Percentiles rank a stretch among this genome's conserved stretches.
Evolutionary conservation across 2,888 invertebrate genomes (phyloP).

Genomic region (Rhyacophila evoluta): DNA sequence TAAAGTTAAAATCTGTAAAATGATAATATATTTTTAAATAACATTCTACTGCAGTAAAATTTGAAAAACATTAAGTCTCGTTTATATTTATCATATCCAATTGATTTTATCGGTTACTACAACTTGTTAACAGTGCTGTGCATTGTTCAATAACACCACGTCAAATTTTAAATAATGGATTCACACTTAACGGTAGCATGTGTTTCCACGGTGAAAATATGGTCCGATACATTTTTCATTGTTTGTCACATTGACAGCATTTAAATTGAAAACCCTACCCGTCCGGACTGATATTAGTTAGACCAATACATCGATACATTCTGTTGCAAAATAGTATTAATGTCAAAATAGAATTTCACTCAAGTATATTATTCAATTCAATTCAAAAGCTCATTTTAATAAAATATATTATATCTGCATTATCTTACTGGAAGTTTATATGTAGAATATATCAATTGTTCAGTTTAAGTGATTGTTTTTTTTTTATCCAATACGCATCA

Average conservation of each 20-base stretch:
- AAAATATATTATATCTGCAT: too few relatives aligned
- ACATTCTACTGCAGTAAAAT: too few relatives aligned
- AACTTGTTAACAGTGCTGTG: neutral
- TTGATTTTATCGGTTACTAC: neutral
- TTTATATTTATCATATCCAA: neutral
- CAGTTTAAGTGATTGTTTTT: too few relatives aligned
- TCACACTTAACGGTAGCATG: neutral
- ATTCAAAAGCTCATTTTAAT: too few relatives aligned
- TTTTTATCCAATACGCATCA: too few relatives aligned
- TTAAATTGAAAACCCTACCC: conserved; percentile 49
- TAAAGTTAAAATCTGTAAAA: too few relatives aligned
- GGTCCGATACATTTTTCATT: conserved; percentile 51
- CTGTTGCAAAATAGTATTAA: neutral
- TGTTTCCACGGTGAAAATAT: neutral
- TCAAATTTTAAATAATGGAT: neutral
- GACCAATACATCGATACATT: neutral
- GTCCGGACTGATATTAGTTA: neutral
- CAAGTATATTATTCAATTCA: too few relatives aligned
- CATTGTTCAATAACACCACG: neutral
- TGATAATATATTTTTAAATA: too few relatives aligned
- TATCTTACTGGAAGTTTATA: too few relatives aligned
- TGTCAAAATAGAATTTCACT: neutral
- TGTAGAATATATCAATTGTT: too few relatives aligned
- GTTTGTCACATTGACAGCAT: conserved; percentile 52
- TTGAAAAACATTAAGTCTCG: too few relatives aligned